A percentile compares a stretch with the other conserved stretches of the same genome.
Conservation (phyloP, 2,797 vertebrate species). For the Malacoctenus gilli region DNA sequence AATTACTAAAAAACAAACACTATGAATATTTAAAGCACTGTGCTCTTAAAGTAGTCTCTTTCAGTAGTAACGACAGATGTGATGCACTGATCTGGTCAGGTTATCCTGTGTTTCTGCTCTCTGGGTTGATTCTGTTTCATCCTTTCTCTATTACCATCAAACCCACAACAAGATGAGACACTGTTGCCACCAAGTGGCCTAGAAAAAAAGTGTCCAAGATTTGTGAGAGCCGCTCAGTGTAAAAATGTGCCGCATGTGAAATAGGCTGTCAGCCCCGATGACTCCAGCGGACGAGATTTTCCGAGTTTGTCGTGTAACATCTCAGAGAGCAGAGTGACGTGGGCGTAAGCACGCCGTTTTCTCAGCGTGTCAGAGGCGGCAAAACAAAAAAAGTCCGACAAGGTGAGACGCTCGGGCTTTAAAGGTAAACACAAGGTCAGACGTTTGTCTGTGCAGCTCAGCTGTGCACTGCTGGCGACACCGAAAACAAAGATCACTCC, state of each 20-base stretch:
- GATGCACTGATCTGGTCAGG: accelerated
- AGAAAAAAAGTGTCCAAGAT: slow-evolving; percentile 20
- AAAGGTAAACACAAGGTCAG: slow-evolving; percentile 37
- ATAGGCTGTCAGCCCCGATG: not conserved
- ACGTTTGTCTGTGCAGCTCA: slow-evolving; percentile 2
- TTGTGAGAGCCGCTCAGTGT: not conserved
- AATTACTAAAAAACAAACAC: too few relatives aligned
- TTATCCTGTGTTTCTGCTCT: slow-evolving; percentile 3
- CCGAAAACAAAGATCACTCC: slow-evolving; percentile 26
- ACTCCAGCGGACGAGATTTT: not conserved
- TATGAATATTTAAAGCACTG: too few relatives aligned
- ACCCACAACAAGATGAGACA: slow-evolving; percentile 49
- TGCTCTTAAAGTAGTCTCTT: not conserved
- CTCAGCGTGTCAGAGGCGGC: not conserved
- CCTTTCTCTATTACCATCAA: slow-evolving; percentile 12
- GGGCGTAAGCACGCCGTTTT: not conserved
- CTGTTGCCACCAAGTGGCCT: slow-evolving; percentile 82
- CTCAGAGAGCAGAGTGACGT: slow-evolving; percentile 7
- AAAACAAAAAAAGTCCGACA: not conserved
- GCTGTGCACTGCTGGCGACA: slow-evolving; percentile 5
- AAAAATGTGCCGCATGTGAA: not conserved
- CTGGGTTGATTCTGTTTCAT: slow-evolving; percentile 5
- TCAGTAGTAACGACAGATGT: not conserved
- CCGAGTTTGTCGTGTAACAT: not conserved
- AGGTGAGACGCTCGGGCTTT: slow-evolving; percentile 5